Percentiles rank a stretch among this genome's conserved stretches.
These are phyloP conservation scores for Pachypsylla venusta DNA, from an alignment of 1,140 invertebrate species.

Conservation along the genomic window DNA sequence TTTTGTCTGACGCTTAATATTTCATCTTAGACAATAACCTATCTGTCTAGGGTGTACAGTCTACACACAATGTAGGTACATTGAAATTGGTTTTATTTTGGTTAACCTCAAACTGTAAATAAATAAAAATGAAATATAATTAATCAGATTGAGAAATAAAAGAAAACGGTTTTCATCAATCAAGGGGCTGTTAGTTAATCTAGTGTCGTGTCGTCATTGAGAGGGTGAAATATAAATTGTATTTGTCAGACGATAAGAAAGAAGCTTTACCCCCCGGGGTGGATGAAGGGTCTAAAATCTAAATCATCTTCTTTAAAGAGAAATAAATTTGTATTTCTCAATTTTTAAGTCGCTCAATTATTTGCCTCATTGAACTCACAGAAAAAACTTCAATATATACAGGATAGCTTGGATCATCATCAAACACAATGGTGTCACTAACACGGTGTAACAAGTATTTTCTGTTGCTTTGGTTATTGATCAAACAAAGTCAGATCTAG, in stretches of 20 bases:
- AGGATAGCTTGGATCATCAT: neutral
- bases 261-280: neutral
- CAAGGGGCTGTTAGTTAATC: too few relatives aligned
- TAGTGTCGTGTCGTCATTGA: neutral
- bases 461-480: too few relatives aligned
- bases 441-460: too few relatives aligned
- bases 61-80: too few relatives aligned
- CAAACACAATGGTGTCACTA: too few relatives aligned
- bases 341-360: conserved; percentile 3
- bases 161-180: conserved; percentile 9
- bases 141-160: neutral
- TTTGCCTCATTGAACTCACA: neutral
- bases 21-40: too few relatives aligned
- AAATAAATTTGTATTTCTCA: conserved; percentile 6
- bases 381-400: neutral
- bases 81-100: neutral
- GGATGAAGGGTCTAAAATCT: neutral
- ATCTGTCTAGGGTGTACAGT: too few relatives aligned
- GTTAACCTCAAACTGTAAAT: neutral
- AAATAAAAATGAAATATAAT: neutral
- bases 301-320: neutral
- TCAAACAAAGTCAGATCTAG: too few relatives aligned
- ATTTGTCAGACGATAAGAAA: too few relatives aligned
- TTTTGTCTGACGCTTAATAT: too few relatives aligned
- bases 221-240: neutral